Base-by-base conservation (phyloP, 2,797 vertebrate species). In the Aulostomus chinensis region DNA sequence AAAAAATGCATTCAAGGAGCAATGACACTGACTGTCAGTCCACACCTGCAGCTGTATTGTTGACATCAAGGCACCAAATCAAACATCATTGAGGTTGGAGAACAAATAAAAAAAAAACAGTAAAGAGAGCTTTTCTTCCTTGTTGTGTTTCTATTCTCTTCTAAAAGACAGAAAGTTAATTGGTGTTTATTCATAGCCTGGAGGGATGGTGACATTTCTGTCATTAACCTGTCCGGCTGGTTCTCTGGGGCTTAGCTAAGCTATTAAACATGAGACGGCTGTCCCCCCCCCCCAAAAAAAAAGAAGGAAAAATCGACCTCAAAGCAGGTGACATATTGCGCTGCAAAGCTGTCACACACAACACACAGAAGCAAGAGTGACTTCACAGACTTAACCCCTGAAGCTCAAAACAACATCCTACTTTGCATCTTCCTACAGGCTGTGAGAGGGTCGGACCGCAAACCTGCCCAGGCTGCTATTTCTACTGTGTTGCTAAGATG, bases 11-110 rank as follows among this genome's bases (percentile, higher is more conserved):
- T 40, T 47, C 20, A 29, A 29, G 28, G 28, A 29, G 8, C n/a
- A 29, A 29, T 29, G 28, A 29, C n/a, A 11, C 47, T 31, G 30
- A 7, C 10, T 31, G 30, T 12, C 30, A 47, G 56, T 49, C 25
- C 66, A 61, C 77, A 88, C 81, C 84, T 86, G 83, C 67, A 67
- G 58, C 31, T 51, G 18, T 48, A 74, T 67, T 69, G 58, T 74
- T 74, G 63, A 55, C 65, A 33, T 73, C 20, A 77, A 68, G 68
- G 16, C 21, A 39, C 38, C 60, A 51, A 16, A 34, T 31, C 35
- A 62, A 73, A 62, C 62, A 73, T 38, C 39, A 71, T 40, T 4
- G n/a, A n/a, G n/a, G n/a, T n/a, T n/a, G n/a, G n/a, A n/a, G n/a
- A n/a, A n/a, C n/a, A n/a, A n/a, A n/a, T n/a, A n/a, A 16, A 28